Evolutionary conservation across 2,888 invertebrate genomes (phyloP), one percentile per base, ranked within the genome.

Genomic region (Dioctria linearis): DNA sequence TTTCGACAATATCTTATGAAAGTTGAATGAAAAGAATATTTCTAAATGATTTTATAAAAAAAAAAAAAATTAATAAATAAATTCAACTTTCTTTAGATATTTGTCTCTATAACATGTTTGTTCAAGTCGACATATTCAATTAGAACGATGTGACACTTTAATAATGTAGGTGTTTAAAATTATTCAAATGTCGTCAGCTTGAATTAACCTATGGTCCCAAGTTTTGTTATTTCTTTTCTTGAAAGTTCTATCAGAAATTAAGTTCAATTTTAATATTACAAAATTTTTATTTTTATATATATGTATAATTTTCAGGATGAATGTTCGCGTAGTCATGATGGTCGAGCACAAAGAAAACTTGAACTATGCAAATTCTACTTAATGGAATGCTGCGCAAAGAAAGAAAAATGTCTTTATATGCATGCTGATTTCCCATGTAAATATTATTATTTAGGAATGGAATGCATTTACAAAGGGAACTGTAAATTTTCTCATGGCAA

Each of bases 391-490:
- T 98, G 98, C 90, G 88, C 96, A 78, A 98, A 98, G 90, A 94
- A 96, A 85, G 97, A 97, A 85, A 96, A 96, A 89, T 99, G 98
- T 90, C 91, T 96, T 37, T 99, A 97, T 87, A 95, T 98, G 95
- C 98, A 98, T 90, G 93, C 95, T 85, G 98, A 98, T 88, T 98
- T 98, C 88, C 98, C 98, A 25, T 98, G 98, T 90, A 98, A 98
- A 91, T 98, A 95, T 90, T 98, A 94, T 89, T 98, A 99, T 88
- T 95, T 97, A 78, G 98, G 98, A 83, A 92, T 95, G 88, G 94
- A 94, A 79, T 98, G 98, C 88, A 92, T 92, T 83, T 93, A 93
- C 46, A 93, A 93, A 86, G 94, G 94, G n/a, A 93, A 94, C 82
- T 99, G 98, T 90, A 96, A 97, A 89, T 98, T 98, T 89, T 96